These are phyloP conservation scores for Pectinophora gossypiella DNA, from an alignment of 1,140 invertebrate species.

Conservation along the genomic window DNA sequence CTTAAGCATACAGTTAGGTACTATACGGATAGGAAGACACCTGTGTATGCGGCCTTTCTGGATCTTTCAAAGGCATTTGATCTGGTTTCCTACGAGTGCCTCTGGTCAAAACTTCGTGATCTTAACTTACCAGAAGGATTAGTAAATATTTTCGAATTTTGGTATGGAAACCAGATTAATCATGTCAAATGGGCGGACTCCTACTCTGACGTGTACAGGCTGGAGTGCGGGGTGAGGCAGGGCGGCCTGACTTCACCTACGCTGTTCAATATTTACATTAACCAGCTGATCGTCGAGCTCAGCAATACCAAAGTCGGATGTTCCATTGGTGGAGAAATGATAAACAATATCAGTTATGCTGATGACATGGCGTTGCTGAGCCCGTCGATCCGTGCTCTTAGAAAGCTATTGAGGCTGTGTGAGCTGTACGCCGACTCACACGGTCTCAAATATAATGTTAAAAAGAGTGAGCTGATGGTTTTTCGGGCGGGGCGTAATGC, in stretches of 20 bases:
- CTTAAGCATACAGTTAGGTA: background rate
- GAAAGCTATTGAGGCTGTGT: too few species aligned
- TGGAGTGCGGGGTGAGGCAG: conserved; percentile 2
- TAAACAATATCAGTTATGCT: too few species aligned
- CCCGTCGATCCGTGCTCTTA: too few species aligned
- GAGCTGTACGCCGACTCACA: too few species aligned
- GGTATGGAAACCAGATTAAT: background rate
- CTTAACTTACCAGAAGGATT: background rate
- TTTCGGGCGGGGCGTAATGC: too few species aligned
- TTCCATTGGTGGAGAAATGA: background rate
- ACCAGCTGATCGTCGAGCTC: conserved; percentile 1
- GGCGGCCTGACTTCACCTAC: background rate
- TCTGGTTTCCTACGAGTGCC: background rate
- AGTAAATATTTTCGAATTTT: background rate
- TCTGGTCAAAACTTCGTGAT: background rate
- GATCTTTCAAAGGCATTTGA: background rate
- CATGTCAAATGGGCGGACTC: background rate
- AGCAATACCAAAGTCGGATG: background rate
- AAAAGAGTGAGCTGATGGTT: too few species aligned
- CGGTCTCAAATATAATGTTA: too few species aligned
- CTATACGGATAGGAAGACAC: too few species aligned
- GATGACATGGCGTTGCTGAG: too few species aligned
- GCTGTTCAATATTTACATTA: background rate
- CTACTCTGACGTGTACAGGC: background rate
- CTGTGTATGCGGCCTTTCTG: background rate